Evolutionary conservation across 2,888 invertebrate species (phyloP).

Genomic region (Prenolepis imparis): DNA sequence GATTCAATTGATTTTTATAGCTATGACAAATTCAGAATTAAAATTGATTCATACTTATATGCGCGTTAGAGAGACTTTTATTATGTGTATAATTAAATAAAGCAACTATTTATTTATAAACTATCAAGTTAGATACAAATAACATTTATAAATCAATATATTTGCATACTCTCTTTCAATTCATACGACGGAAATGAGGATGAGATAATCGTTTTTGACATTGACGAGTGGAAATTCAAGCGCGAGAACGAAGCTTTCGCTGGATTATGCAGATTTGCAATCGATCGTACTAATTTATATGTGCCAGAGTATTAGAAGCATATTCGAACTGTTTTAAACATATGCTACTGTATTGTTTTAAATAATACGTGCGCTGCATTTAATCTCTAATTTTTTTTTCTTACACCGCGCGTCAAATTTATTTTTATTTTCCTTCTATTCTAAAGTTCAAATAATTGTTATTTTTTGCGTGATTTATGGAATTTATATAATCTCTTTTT

Average conservation of each 20-base stretch:
- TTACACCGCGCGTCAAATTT: background rate
- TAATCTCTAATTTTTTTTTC: slow-evolving; percentile 9
- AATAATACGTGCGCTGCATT: background rate
- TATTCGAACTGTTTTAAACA: background rate
- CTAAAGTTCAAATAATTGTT: background rate
- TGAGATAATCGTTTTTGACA: slow-evolving; percentile 21
- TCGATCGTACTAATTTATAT: slow-evolving; percentile 24
- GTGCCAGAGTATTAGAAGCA: slow-evolving; percentile 17
- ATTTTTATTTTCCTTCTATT: background rate
- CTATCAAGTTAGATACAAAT: background rate
- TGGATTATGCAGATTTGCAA: slow-evolving; percentile 18
- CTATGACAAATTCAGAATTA: background rate
- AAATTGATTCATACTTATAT: background rate
- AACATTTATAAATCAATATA: background rate
- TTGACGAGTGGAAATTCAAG: slow-evolving; percentile 5
- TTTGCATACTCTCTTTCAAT: background rate
- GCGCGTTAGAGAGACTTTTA: background rate
- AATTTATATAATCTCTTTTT: background rate
- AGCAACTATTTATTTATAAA: background rate
- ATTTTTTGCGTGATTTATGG: background rate
- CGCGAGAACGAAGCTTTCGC: background rate
- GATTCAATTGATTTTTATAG: background rate
- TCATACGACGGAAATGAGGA: background rate
- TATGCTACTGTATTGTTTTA: background rate
- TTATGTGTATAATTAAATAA: background rate